A percentile compares a stretch with the other conserved stretches of the same genome.
Evolutionary conservation across 2,888 invertebrate species (phyloP).

Genomic region (Agriopis aurantiaria): DNA sequence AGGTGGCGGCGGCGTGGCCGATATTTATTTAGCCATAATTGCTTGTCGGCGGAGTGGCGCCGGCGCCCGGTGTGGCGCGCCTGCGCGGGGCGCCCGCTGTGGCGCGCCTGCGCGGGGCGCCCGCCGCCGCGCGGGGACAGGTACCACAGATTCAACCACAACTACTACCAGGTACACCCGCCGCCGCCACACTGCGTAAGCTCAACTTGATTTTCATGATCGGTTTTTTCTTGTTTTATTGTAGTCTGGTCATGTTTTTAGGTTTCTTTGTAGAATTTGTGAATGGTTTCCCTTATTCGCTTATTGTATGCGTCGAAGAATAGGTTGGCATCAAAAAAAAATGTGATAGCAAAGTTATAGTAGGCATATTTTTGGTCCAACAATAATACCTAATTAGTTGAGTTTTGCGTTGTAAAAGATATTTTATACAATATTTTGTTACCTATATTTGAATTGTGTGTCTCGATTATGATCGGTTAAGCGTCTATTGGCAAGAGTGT

Average conservation of each 20-base stretch:
- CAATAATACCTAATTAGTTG: constrained; percentile 15
- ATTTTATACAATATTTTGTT: constrained; percentile 15
- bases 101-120: constrained; percentile 44
- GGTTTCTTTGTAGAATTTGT: constrained; percentile 81
- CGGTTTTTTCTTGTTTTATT: constrained; percentile 75
- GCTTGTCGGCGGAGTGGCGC: constrained; percentile 84
- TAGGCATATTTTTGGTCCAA: constrained; percentile 10
- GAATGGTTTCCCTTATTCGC: constrained; percentile 71
- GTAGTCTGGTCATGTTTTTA: constrained; percentile 80
- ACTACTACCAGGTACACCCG: constrained; percentile 40
- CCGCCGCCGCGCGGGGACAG: constrained; percentile 38
- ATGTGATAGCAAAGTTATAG: constrained; percentile 45
- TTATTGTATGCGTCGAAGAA: constrained; percentile 51
- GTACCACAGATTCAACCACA: constrained; percentile 7
- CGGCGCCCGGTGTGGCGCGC: constrained; percentile 84
- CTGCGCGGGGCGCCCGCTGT: constrained; percentile 53
- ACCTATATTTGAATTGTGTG: constrained; percentile 45
- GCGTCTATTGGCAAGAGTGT: constrained; percentile 59
- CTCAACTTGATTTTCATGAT: constrained; percentile 82
- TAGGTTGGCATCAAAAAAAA: constrained; percentile 54
- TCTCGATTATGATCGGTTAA: constrained; percentile 61
- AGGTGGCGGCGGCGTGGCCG: constrained; percentile 75
- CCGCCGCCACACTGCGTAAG: constrained; percentile 74
- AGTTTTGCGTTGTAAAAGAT: constrained; percentile 28
- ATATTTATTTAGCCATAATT: constrained; percentile 87